These are phyloP conservation scores for Paradoxurus hermaphroditus DNA, from an alignment of 2,113 vertebrate genomes.

Conservation along the genomic window DNA sequence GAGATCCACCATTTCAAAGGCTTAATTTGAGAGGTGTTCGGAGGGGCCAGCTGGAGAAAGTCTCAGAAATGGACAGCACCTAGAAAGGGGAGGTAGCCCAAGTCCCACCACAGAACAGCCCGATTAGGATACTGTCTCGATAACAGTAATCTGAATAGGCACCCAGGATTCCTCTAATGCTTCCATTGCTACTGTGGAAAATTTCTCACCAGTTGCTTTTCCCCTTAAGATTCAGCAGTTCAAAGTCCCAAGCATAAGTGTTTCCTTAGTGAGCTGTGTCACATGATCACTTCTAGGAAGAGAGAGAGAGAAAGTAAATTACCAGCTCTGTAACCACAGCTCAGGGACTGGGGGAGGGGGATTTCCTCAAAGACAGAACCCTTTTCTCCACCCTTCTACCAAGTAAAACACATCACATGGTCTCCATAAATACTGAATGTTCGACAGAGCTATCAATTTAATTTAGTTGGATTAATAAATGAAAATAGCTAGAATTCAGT, in stretches of 20 bases:
- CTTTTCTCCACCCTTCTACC: background rate
- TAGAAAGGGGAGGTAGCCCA: background rate
- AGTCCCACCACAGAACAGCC: accelerated
- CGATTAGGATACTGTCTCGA: accelerated
- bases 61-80: background rate
- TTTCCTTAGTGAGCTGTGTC: background rate
- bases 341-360: background rate
- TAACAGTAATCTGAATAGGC: background rate
- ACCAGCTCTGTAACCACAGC: background rate
- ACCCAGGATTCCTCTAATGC: background rate
- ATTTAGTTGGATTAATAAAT: background rate
- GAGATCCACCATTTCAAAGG: background rate
- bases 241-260: background rate
- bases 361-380: background rate
- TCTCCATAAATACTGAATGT: background rate
- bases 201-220: background rate
- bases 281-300: background rate
- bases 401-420: background rate
- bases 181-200: background rate
- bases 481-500: background rate
- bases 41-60: background rate
- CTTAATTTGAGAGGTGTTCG: background rate
- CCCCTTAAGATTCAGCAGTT: background rate
- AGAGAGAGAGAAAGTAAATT: background rate
- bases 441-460: background rate